A percentile compares a stretch with the other conserved stretches of the same genome.
Evolutionary conservation across 2,113 vertebrate species (phyloP).

Genomic region (Burhinus oedicnemus): DNA sequence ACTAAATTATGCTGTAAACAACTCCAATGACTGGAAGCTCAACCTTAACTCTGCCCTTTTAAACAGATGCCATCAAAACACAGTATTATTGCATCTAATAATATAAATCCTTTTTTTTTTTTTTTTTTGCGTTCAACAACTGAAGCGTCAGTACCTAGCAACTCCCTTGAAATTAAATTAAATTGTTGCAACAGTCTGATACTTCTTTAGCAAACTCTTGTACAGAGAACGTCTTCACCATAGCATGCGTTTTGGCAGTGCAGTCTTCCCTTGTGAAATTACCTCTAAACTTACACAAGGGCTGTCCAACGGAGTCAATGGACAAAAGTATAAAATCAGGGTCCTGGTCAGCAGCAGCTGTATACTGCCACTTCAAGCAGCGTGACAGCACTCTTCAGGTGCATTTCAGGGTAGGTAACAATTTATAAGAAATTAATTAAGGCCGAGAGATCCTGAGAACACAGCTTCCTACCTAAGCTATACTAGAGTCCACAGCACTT

Average conservation of each 20-base stretch:
- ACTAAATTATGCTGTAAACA: neutral
- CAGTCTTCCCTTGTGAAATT: neutral
- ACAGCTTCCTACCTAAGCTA: neutral
- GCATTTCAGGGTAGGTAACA: accelerated
- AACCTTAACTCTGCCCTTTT: neutral
- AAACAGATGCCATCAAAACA: neutral
- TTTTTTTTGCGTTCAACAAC: neutral
- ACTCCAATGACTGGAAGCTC: neutral
- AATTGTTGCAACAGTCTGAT: neutral
- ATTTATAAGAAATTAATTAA: neutral
- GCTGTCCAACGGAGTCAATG: neutral
- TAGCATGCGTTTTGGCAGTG: accelerated
- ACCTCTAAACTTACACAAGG: neutral
- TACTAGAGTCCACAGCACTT: neutral
- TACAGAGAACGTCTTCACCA: neutral
- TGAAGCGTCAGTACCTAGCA: neutral
- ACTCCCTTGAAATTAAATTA: neutral
- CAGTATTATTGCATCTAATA: neutral
- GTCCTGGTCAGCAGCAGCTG: neutral
- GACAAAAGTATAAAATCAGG: neutral
- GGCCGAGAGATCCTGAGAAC: neutral
- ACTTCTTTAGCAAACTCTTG: neutral
- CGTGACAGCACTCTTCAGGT: neutral
- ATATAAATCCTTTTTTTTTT: neutral
- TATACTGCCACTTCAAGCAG: neutral